Evolutionary conservation across 2,113 vertebrate species (phyloP), one percentile per base, ranked within the genome.

Genomic region (Progne subis): DNA sequence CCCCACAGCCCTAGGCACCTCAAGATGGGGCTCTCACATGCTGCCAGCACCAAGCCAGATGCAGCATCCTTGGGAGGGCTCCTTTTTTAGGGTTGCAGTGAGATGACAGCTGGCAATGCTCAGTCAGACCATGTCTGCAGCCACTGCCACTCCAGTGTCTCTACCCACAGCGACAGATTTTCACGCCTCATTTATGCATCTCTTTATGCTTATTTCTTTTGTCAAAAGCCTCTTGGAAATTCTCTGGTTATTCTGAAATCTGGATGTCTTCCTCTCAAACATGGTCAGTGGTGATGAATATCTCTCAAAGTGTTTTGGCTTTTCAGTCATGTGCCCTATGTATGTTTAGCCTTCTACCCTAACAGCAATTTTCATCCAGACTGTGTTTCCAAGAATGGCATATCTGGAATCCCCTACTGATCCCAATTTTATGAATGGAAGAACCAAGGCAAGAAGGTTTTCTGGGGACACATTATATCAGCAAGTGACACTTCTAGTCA

Each of bases 41-140:
- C 14, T 82, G 50, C 25, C 71, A 70, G 56, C 13, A 15, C 29
- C 67, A 60, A 52, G 21, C 1, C 8, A 16, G 29, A 8, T n/a
- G 11, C 52, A 71, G 11, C 5, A 57, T 6, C 12, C 13, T 57
- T 67, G 31, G 13, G 28, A 43, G 39, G 12, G 7, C 3, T 71
- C 23, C 25, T 86, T 44, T 49, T 10, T 14, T 9, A 23, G 25
- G n/a, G 15, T 23, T 52, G 20, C 24, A 21, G 28, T 19, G 5
- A 0, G 0, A 24, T 26, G 53, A 28, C 11, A 56, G 41, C 12
- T 0, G 0, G 15, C 20, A 41, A 21, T n/a, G 19, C 28, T 50
- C 21, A 26, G 3, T 3, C 17, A 47, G 65, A 28, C 31, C 13
- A 18, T 4, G 7, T 12, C 34, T 41, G 41, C 2, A 12, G 24